phyloP scores from a whole-genome alignment of 2,888 invertebrate species.

The Neoitamus cyanurus region DNA sequence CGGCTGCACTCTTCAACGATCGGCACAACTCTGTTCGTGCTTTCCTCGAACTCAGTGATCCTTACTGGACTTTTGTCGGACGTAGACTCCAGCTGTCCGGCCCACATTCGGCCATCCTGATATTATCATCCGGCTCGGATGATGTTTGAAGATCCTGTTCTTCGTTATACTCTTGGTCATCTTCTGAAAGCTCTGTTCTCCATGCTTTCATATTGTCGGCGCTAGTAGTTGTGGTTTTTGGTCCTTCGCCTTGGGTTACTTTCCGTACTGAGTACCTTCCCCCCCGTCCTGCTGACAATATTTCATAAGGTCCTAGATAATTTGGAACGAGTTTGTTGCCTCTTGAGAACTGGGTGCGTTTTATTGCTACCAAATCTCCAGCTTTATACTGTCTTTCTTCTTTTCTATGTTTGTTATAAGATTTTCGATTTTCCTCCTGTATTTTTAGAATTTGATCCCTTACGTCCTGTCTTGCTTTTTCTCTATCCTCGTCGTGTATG shows the following conservation, averaged over 20 bases:
- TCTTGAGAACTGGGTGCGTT: constrained; percentile 6
- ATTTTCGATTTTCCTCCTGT: constrained; percentile 13
- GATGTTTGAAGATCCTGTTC: background rate
- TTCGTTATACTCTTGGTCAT: too few relatives aligned
- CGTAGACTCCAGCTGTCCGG: too few relatives aligned
- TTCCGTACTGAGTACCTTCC: background rate
- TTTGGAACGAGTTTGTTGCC: background rate
- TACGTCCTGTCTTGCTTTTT: background rate
- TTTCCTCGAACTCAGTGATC: too few relatives aligned
- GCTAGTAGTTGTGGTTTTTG: background rate
- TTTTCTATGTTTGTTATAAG: constrained; percentile 12
- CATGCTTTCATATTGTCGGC: constrained; percentile 3
- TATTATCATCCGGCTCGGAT: constrained; percentile 8
- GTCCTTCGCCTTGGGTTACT: background rate
- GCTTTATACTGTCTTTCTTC: background rate
- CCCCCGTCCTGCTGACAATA: background rate
- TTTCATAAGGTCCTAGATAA: constrained; percentile 4
- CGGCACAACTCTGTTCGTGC: too few relatives aligned
- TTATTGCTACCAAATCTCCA: constrained; percentile 1
- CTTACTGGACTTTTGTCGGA: too few relatives aligned
- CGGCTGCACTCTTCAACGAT: too few relatives aligned
- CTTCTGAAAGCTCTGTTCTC: background rate
- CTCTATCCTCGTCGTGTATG: background rate
- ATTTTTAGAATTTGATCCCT: background rate
- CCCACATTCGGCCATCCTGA: constrained; percentile 32